A percentile compares a stretch with the other conserved stretches of the same genome.
Conservation (phyloP, 2,888 invertebrate genomes). For the Nemotelus nigrinus region DNA sequence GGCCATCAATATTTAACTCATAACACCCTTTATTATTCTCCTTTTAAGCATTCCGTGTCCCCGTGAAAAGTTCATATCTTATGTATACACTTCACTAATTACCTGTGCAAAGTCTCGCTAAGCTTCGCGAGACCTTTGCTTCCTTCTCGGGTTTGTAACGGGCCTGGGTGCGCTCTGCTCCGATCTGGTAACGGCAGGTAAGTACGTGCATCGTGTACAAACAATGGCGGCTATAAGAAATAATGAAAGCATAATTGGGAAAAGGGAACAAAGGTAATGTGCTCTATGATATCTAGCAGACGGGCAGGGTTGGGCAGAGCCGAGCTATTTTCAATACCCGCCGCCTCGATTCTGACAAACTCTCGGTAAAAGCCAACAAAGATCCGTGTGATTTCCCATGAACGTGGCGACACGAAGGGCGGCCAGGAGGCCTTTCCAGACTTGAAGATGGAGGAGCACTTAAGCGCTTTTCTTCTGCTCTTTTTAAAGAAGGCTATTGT, state of each 20-base stretch:
- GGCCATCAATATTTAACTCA: conserved; percentile 35
- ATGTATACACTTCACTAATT: conserved; percentile 44
- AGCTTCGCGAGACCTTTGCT: conserved; percentile 9
- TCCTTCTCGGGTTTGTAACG: conserved; percentile 5
- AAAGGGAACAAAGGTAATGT: conserved; percentile 31
- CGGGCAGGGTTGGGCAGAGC: no score
- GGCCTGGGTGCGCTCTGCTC: background rate
- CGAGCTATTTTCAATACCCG: background rate
- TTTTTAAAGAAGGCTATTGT: conserved; percentile 26
- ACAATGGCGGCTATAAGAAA: conserved; percentile 37
- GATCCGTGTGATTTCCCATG: background rate
- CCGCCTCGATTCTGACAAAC: background rate
- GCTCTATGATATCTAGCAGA: background rate
- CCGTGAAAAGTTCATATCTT: conserved; percentile 31
- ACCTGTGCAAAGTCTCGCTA: conserved; percentile 40
- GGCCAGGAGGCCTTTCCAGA: background rate
- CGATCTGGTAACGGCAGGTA: background rate
- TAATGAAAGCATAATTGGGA: conserved; percentile 42
- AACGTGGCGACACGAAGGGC: background rate
- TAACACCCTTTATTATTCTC: conserved; percentile 21
- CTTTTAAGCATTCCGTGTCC: background rate
- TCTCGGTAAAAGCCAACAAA: background rate
- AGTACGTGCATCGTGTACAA: conserved; percentile 25
- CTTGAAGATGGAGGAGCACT: conserved; percentile 15
- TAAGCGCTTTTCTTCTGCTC: conserved; percentile 16